phyloP scores from a whole-genome alignment of 2,797 vertebrate genomes.

The Gymnothorax javanicus region DNA sequence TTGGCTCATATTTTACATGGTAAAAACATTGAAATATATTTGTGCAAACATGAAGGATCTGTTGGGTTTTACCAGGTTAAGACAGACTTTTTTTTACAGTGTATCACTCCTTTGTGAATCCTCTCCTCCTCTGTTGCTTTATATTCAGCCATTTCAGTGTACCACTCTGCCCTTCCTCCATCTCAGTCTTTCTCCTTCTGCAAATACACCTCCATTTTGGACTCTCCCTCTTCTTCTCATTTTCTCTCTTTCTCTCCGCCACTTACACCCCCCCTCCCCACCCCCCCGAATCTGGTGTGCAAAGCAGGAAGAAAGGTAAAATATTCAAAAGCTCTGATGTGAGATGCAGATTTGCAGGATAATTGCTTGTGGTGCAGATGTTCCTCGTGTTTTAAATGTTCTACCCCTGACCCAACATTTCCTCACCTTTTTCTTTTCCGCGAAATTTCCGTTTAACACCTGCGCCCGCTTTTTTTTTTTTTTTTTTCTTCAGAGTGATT shows the following conservation, averaged over 20 bases:
- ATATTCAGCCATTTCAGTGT: no score
- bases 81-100: no score
- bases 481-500: background rate
- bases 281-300: background rate
- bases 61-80: no score
- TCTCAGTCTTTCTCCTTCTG: slow-evolving; percentile 13
- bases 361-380: background rate
- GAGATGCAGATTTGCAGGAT: background rate
- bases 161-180: background rate
- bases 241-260: slow-evolving; percentile 24
- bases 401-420: background rate
- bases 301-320: background rate
- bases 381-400: background rate
- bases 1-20: no score
- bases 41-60: no score
- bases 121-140: background rate
- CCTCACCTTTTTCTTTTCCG: background rate
- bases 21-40: no score
- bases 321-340: background rate
- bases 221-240: background rate
- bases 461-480: background rate
- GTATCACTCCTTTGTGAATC: no score
- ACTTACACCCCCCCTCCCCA: background rate
- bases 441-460: background rate
- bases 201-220: background rate